A percentile compares a stretch with the other conserved stretches of the same genome.
These are phyloP conservation scores for Alectura lathami DNA, from an alignment of 2,113 vertebrate species.

Conservation along the genomic window DNA sequence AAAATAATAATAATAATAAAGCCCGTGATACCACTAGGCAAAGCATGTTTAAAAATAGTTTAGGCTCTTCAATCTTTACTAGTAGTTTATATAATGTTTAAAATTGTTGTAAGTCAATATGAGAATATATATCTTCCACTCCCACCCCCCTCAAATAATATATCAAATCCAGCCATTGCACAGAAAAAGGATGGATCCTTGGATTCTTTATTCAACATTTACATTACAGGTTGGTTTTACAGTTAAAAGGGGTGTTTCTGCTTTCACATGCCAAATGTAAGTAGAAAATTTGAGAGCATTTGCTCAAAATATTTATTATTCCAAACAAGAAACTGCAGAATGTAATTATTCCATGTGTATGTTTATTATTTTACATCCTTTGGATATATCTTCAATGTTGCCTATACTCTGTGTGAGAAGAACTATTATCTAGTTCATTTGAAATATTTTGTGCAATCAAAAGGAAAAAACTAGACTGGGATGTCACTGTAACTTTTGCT, in stretches of 20 bases:
- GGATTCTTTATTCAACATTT: not conserved
- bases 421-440: not conserved
- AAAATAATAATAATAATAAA: not conserved
- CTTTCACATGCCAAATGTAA: not conserved
- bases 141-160: not conserved
- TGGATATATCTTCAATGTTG: not conserved
- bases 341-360: not conserved
- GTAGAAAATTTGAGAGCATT: not conserved
- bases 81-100: not conserved
- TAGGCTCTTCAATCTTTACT: not conserved
- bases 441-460: not conserved
- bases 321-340: not conserved
- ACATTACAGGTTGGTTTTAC: not conserved
- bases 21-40: not conserved
- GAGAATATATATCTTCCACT: not conserved
- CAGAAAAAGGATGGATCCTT: not conserved
- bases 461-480: not conserved
- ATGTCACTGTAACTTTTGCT: not conserved
- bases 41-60: constrained; percentile 8
- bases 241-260: not conserved
- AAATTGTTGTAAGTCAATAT: not conserved
- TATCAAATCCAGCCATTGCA: not conserved
- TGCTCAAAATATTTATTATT: not conserved
- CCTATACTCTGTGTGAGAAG: not conserved
- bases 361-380: not conserved